Conservation (phyloP, 2,888 invertebrate genomes). For the Spodoptera picta region DNA sequence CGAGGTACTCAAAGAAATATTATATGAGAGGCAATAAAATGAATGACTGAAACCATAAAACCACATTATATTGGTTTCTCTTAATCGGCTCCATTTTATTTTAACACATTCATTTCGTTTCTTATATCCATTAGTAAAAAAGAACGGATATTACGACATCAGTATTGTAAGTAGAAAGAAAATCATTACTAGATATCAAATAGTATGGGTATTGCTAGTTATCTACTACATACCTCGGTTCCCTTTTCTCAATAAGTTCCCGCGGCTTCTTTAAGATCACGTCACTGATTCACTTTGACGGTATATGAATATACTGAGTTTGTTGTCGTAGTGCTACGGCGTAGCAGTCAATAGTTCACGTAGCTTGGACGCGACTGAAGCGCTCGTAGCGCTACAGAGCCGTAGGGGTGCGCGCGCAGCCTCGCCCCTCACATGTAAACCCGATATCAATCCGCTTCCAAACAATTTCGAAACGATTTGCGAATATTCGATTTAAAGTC, state of each 20-base stretch:
- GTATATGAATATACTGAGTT: slow-evolving; percentile 58
- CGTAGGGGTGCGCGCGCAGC: slow-evolving; percentile 84
- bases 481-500: slow-evolving; percentile 70
- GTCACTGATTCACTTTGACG: slow-evolving; percentile 71
- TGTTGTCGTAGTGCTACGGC: slow-evolving; percentile 72
- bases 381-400: slow-evolving; percentile 75
- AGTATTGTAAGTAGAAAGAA: slow-evolving; percentile 22
- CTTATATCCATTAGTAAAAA: slow-evolving; percentile 33
- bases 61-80: slow-evolving; percentile 5
- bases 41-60: slow-evolving; percentile 1
- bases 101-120: slow-evolving; percentile 30
- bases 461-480: slow-evolving; percentile 77
- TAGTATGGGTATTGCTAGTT: slow-evolving; percentile 9
- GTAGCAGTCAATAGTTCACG: slow-evolving; percentile 79
- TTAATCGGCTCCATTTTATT: slow-evolving; percentile 42
- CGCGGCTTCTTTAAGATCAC: slow-evolving; percentile 63
- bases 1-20: not conserved
- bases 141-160: slow-evolving; percentile 55
- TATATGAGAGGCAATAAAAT: not conserved
- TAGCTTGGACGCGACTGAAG: slow-evolving; percentile 82
- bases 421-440: slow-evolving; percentile 84
- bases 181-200: slow-evolving; percentile 15
- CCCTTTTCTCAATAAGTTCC: slow-evolving; percentile 48
- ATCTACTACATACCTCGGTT: slow-evolving; percentile 59
- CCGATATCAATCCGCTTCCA: slow-evolving; percentile 84